Conservation (phyloP, 37 sponge, comb jelly and placozoan genomes). For the Oopsacas minuta region DNA sequence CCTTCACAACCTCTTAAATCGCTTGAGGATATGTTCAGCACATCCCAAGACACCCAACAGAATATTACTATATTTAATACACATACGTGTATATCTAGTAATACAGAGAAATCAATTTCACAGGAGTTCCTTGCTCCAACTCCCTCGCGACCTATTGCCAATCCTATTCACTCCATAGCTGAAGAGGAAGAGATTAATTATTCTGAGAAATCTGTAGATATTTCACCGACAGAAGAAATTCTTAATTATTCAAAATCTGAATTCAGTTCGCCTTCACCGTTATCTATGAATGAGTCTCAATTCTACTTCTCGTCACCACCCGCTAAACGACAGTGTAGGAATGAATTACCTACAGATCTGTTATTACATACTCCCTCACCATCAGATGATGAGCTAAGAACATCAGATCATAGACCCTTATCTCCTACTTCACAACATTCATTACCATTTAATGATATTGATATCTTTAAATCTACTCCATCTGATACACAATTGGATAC, state of each 20-base stretch:
- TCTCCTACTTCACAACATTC: background rate
- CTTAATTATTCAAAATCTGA: too few species aligned
- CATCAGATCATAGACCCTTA: background rate
- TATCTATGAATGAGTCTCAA: background rate
- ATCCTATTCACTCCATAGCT: background rate
- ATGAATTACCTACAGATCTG: background rate
- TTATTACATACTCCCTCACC: background rate
- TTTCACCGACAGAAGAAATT: background rate
- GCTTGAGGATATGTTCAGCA: background rate
- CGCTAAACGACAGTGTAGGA: background rate
- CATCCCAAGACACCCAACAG: background rate
- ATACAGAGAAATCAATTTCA: background rate
- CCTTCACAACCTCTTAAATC: background rate
- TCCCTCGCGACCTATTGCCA: background rate
- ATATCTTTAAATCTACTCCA: background rate
- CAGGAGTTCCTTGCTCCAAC: background rate
- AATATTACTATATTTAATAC: background rate
- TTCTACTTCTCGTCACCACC: background rate
- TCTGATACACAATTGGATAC: background rate
- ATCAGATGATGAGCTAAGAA: background rate
- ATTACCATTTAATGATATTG: background rate
- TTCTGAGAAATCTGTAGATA: background rate
- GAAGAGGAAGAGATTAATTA: background rate
- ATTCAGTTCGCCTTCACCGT: background rate
- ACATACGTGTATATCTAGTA: background rate